These are phyloP conservation scores for Periphyllus acericola DNA, from an alignment of 2,888 invertebrate genomes.

Conservation along the genomic window DNA sequence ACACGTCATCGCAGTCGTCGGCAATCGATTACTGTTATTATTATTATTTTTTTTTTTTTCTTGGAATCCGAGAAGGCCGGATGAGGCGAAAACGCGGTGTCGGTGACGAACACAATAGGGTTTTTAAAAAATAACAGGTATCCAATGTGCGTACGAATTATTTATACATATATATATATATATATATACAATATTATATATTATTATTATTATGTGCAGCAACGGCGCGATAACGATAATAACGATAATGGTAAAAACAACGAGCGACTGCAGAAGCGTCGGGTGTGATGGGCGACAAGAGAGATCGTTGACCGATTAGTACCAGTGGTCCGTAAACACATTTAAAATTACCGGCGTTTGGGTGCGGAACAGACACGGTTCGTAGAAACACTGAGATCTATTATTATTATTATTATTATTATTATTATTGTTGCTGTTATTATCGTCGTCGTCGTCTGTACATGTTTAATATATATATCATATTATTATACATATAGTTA, in stretches of 20 bases:
- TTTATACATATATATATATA: not conserved
- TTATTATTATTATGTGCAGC: too few species aligned
- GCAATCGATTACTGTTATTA: conserved; percentile 1
- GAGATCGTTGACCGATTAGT: conserved; percentile 62
- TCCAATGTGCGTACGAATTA: not conserved
- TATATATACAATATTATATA: not conserved
- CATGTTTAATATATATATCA: too few species aligned
- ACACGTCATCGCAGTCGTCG: not conserved
- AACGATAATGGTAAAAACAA: conserved; percentile 36
- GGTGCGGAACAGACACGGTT: conserved; percentile 56
- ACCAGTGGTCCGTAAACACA: conserved; percentile 60
- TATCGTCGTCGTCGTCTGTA: not conserved
- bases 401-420: conserved; percentile 45
- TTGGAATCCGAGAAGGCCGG: conserved; percentile 11
- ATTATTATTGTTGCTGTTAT: conserved; percentile 30
- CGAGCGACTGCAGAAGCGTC: conserved; percentile 23
- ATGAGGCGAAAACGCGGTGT: not conserved
- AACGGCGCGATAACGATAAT: not conserved
- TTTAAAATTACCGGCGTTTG: conserved; percentile 62
- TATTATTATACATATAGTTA: not conserved
- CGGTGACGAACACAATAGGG: conserved; percentile 26
- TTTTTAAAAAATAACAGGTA: conserved; percentile 32
- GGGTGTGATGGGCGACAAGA: conserved; percentile 18
- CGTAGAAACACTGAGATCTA: conserved; percentile 48
- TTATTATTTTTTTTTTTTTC: not conserved